Conservation (phyloP, 2,797 vertebrate species). For the Heliangelus exortis region DNA sequence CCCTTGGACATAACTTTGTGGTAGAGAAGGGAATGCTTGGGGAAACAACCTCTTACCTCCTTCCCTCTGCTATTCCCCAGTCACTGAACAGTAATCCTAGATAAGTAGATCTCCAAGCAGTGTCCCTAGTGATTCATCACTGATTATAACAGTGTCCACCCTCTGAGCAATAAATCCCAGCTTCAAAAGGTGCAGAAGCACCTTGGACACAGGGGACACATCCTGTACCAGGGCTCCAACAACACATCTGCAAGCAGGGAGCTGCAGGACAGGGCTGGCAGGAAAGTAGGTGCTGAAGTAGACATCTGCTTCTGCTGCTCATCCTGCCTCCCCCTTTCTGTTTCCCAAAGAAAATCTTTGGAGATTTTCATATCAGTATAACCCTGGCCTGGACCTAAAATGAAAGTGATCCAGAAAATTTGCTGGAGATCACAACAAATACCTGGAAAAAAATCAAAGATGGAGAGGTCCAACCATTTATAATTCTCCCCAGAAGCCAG, state of each 20-base stretch:
- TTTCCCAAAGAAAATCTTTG: accelerated
- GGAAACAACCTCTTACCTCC: not conserved
- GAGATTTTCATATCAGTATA: not conserved
- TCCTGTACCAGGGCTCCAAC: accelerated
- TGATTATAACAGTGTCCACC: not conserved
- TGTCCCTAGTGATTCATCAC: not conserved
- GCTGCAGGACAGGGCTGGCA: accelerated
- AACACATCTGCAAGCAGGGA: accelerated
- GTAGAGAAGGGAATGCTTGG: not conserved
- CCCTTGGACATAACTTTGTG: not conserved
- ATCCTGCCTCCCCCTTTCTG: not conserved
- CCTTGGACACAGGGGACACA: not conserved
- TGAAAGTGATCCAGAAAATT: not conserved
- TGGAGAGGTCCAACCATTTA: not conserved
- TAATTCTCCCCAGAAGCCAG: not conserved
- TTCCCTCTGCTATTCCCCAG: not conserved
- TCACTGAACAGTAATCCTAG: not conserved
- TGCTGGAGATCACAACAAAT: not conserved
- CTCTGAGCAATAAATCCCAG: not conserved
- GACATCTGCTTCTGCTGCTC: not conserved
- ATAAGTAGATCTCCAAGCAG: not conserved
- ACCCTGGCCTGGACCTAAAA: not conserved
- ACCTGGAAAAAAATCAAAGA: not conserved
- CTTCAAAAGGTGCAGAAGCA: not conserved
- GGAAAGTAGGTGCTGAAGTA: not conserved